Evolutionary conservation across 2,888 invertebrate genomes (phyloP).

Genomic region (Ochlodes sylvanus): DNA sequence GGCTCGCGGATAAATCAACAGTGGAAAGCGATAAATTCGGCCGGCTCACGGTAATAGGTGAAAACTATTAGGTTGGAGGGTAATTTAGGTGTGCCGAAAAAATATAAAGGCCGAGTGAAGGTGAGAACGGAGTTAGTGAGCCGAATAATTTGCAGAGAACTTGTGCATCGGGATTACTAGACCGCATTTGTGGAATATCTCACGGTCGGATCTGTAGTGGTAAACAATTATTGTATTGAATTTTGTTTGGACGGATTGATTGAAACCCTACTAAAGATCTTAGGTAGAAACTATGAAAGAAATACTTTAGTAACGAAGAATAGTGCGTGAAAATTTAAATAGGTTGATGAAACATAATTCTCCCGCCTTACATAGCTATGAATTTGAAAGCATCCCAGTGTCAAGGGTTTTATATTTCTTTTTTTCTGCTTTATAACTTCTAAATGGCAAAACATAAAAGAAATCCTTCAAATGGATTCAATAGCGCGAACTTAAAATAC

Average conservation of each 20-base stretch:
- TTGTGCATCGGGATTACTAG: conserved; percentile 46
- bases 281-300: neutral
- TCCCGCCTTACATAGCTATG: neutral
- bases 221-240: neutral
- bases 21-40: conserved; percentile 80
- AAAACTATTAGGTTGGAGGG: conserved; percentile 80
- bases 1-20: conserved; percentile 81
- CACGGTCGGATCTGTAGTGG: neutral
- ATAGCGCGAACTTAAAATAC: conserved; percentile 52
- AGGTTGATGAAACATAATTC: neutral
- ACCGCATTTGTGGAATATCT: neutral
- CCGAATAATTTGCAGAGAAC: conserved; percentile 47
- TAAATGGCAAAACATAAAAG: conserved; percentile 28
- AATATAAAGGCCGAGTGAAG: conserved; percentile 57
- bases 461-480: conserved; percentile 29
- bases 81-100: conserved; percentile 73
- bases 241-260: neutral
- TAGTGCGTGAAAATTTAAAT: neutral
- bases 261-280: neutral
- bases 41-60: conserved; percentile 81
- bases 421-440: conserved; percentile 18
- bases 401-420: neutral
- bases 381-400: neutral
- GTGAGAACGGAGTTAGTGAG: conserved; percentile 45
- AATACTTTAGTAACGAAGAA: neutral